Conservation (phyloP, 2,888 invertebrate genomes). For the Lochmaea crataegi region DNA sequence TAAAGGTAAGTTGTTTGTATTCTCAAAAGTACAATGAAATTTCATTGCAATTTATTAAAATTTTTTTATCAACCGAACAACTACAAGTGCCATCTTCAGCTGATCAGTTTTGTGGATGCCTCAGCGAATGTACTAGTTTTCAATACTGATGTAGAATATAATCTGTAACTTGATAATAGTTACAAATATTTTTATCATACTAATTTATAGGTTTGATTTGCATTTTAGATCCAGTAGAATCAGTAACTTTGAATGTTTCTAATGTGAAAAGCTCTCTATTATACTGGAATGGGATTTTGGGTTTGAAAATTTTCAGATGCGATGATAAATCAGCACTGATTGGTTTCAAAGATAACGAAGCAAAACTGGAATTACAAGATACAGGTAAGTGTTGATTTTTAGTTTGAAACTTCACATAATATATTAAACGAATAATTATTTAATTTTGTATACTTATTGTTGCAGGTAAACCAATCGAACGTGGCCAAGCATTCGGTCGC, state of each 20-base stretch:
- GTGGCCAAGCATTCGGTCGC: conserved; percentile 92
- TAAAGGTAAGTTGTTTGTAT: conserved; percentile 67
- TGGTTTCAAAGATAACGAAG: conserved; percentile 79
- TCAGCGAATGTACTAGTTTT: too few relatives aligned
- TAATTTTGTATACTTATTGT: conserved; percentile 21
- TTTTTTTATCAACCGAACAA: too few relatives aligned
- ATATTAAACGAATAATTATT: neutral
- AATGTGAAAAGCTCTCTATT: conserved; percentile 79
- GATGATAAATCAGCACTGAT: conserved; percentile 73
- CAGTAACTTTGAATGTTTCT: conserved; percentile 83
- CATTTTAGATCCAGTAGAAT: conserved; percentile 79
- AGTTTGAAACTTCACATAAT: neutral
- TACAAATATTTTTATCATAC: neutral
- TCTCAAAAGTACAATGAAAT: neutral
- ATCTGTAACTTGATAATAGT: neutral
- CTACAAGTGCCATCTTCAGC: too few relatives aligned
- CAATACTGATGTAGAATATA: too few relatives aligned
- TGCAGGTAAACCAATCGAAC: conserved; percentile 76
- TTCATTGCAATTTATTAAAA: too few relatives aligned
- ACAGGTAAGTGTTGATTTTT: conserved; percentile 69
- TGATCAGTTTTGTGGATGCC: too few relatives aligned
- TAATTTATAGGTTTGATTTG: neutral
- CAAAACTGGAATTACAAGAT: conserved; percentile 80
- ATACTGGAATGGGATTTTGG: conserved; percentile 87
- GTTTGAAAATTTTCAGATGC: conserved; percentile 77